Base-by-base conservation (phyloP, 2,113 vertebrate species). In the Acanthisitta chloris region DNA sequence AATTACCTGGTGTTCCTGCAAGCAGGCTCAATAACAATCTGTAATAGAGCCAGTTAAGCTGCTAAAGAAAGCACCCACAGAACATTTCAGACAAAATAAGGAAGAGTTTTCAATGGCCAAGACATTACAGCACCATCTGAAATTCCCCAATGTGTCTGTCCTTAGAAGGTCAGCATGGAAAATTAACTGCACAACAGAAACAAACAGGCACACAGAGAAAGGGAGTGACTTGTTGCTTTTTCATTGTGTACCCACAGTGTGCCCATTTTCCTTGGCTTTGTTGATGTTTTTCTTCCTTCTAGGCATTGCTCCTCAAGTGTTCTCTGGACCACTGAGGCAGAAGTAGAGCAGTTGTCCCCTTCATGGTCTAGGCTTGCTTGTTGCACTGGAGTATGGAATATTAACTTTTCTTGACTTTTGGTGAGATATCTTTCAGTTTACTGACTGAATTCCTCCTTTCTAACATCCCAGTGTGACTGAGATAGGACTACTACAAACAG, bases 51-150 rank as follows among this genome's bases (percentile, higher is more conserved):
- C 81, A 92, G 38, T 87, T 91, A 92, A 89, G 64, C 88, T 83
- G 59, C 81, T 94, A 91, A 92, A 92, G 94, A 94, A 95, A 96
- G 93, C 76, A 93, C 84, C 87, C 66, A 70, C 43, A 84, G 69
- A 91, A 93, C 40, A 34, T 89, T 95, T 96, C 92, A 96, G 94
- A 95, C 94, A 96, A 93, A 96, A 96, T 94, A 96, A 95, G 93
- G 90, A 88, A 90, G 76, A 95, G 33, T 92, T 94, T 90, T 96
- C 90, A 92, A 73, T 59, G 70, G 92, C 94, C 88, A 93, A 97
- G 97, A 93, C 88, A 91, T 95, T 97, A 96, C 90, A 91, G 90
- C 90, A 96, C 83, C 88, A 94, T 96, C 95, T 80, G 95, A 97
- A 95, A 96, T 94, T 87, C 92, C 81, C 90, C 64, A 57, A 55